Conservation (phyloP, 2,113 vertebrate genomes). For the Baryphthengus martii region DNA sequence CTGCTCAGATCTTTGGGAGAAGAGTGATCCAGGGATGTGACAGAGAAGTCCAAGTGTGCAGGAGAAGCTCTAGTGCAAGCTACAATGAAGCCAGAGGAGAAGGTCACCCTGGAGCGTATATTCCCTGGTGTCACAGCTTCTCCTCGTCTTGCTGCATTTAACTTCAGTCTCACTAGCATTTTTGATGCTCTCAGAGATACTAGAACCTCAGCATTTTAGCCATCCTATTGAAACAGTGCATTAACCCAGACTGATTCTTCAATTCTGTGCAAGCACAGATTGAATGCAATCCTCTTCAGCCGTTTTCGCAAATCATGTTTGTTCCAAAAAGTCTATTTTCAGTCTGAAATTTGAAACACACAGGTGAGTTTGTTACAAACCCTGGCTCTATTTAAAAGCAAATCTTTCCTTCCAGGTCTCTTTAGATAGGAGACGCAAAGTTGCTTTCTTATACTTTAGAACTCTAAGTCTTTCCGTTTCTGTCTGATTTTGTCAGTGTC, state of each 20-base stretch:
- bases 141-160: not conserved
- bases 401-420: not conserved
- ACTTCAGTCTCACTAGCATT: not conserved
- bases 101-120: not conserved
- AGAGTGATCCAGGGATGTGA: not conserved
- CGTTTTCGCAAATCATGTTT: not conserved
- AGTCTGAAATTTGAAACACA: not conserved
- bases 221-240: not conserved
- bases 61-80: not conserved
- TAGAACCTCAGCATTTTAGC: not conserved
- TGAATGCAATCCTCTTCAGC: not conserved
- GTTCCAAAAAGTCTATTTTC: not conserved
- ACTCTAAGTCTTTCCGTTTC: not conserved
- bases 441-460: not conserved
- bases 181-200: not conserved
- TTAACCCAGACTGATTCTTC: not conserved
- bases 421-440: not conserved
- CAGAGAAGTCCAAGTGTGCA: not conserved
- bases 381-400: not conserved
- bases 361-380: not conserved
- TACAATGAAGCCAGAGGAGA: not conserved
- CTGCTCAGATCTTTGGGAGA: rapidly evolving
- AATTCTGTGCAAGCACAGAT: not conserved
- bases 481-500: not conserved
- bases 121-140: not conserved